phyloP scores from a whole-genome alignment of 2,113 vertebrate species.

The Chaetorhynchus papuensis region DNA sequence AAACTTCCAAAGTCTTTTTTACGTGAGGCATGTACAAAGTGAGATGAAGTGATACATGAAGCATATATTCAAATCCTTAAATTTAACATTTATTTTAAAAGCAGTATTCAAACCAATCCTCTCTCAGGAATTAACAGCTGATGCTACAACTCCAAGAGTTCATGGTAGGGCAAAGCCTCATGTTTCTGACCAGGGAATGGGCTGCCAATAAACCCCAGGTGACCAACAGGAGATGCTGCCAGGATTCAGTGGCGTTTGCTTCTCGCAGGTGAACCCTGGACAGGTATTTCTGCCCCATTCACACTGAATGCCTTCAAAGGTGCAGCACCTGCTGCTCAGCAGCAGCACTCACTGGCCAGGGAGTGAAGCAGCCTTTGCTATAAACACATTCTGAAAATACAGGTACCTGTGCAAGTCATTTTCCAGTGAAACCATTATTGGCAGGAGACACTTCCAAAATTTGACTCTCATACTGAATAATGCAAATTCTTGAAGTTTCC shows the following conservation, averaged over 20 bases:
- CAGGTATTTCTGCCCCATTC: background rate
- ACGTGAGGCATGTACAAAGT: background rate
- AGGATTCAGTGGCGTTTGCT: background rate
- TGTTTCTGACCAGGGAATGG: background rate
- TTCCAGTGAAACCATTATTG: background rate
- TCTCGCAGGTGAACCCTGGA: background rate
- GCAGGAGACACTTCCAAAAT: background rate
- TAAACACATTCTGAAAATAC: accelerated
- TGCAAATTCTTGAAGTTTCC: background rate
- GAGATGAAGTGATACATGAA: background rate
- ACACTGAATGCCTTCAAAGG: background rate
- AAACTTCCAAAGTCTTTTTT: background rate
- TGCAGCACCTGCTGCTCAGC: background rate
- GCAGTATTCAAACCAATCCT: background rate
- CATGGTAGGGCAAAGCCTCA: accelerated
- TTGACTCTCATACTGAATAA: background rate
- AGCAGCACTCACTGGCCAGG: background rate
- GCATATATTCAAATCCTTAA: background rate
- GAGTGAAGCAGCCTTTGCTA: background rate
- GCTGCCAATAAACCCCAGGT: background rate
- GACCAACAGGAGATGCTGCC: background rate
- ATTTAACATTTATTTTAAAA: background rate
- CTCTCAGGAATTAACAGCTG: background rate
- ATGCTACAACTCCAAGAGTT: background rate
- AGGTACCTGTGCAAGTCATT: background rate